Evolutionary conservation across 1,140 invertebrate genomes (phyloP), one percentile per base, ranked within the genome.

Genomic region (Uloborus diversus): DNA sequence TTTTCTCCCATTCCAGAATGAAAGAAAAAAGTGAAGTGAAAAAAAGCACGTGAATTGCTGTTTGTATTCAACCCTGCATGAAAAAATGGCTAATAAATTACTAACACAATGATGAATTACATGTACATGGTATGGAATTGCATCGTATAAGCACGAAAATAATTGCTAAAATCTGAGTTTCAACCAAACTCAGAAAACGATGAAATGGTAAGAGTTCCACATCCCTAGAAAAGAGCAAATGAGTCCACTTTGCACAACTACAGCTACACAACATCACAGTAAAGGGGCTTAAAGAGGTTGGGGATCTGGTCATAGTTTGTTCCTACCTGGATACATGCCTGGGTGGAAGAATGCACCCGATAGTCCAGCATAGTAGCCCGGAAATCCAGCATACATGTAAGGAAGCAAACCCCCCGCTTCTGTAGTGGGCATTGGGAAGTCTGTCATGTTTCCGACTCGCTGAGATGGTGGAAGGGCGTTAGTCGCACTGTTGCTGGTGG

Each of bases 321-420:
- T 82, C 83, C 83, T 84, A 87, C 86, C 86, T 83, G 85, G 85
- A 81, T 86, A 85, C 62, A 86, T 83, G 73, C 85, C 85, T 53
- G 86, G 85, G 62, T 85, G 86, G 57, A 86, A 81, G 64, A 87
- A 85, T 27, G 86, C 84, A 62, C 86, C 82, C 14, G 84, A 84
- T 78, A 87, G 84, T 20, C 85, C 85, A 27, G 87, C 85, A 66
- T 86, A 85, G 79, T 86, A 86, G 32, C 86, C 85, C 11, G 87
- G 85, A 53, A 87, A 80, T 82, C 61, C 86, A 83, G 84, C 82
- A 81, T 88, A 88, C 86, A 88, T 87, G 82, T 86, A 87, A n/a
- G 86, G 84, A 59, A 88, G 79, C 83, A 88, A 84, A 27, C 82
- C 80, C n/a, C 85, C 84, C 66, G 87, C 85, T 27, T 84, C 83